A percentile compares a stretch with the other conserved stretches of the same genome.
These are phyloP conservation scores for Temnothorax longispinosus DNA, from an alignment of 1,140 invertebrate genomes.

Conservation along the genomic window DNA sequence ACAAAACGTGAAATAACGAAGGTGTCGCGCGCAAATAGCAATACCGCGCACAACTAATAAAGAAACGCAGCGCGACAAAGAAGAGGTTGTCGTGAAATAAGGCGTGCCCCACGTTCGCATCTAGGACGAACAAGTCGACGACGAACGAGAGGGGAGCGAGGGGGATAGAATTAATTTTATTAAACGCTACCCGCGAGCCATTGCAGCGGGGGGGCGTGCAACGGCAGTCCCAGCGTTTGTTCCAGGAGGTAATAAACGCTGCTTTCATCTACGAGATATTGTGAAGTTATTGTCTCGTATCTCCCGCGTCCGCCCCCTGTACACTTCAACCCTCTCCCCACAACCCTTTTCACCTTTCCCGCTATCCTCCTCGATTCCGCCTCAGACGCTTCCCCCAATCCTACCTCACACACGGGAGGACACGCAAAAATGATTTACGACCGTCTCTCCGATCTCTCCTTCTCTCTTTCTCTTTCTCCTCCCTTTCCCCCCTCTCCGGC, in stretches of 20 bases:
- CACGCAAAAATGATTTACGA: slow-evolving; percentile 75
- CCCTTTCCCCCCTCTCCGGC: background rate
- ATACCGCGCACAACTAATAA: slow-evolving; percentile 22
- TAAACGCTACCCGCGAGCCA: slow-evolving; percentile 67
- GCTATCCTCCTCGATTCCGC: slow-evolving; percentile 52
- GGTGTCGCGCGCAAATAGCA: slow-evolving; percentile 28
- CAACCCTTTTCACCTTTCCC: slow-evolving; percentile 20
- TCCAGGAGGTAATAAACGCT: slow-evolving; percentile 73
- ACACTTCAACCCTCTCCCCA: background rate
- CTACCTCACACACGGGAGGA: slow-evolving; percentile 57
- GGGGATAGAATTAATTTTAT: slow-evolving; percentile 73
- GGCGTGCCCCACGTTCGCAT: slow-evolving; percentile 44
- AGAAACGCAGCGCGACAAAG: background rate
- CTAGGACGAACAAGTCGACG: slow-evolving; percentile 21
- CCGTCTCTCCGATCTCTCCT: slow-evolving; percentile 51
- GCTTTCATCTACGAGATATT: slow-evolving; percentile 74
- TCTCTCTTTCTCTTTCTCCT: background rate
- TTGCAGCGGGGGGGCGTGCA: slow-evolving; percentile 45
- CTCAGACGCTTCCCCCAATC: slow-evolving; percentile 49
- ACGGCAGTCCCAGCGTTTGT: slow-evolving; percentile 65
- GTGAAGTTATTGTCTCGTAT: slow-evolving; percentile 70
- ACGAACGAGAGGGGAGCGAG: slow-evolving; percentile 13
- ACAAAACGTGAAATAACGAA: slow-evolving; percentile 32
- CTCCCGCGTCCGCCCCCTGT: background rate
- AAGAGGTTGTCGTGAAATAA: slow-evolving; percentile 53